phyloP scores from a whole-genome alignment of 1,140 invertebrate genomes.

The Zaprionus davidi region DNA sequence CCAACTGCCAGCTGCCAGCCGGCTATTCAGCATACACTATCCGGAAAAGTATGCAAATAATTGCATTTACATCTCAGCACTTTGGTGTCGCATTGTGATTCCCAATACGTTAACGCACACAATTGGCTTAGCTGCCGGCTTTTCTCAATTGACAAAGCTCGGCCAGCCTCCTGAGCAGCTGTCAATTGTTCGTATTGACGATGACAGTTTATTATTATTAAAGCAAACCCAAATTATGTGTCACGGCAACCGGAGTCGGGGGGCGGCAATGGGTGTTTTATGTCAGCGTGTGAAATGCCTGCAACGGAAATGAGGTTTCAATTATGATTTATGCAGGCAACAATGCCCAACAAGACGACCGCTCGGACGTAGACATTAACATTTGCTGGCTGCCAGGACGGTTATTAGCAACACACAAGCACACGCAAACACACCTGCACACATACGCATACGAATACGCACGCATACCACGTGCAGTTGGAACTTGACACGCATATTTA shows the following conservation, averaged over 20 bases:
- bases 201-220: conserved; percentile 79
- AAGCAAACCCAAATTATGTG: conserved; percentile 73
- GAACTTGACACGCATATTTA: conserved; percentile 81
- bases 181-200: conserved; percentile 56
- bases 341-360: conserved; percentile 31
- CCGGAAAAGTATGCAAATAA: conserved; percentile 41
- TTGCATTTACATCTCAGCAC: conserved; percentile 26
- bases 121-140: conserved; percentile 3
- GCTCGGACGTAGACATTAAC: conserved; percentile 63
- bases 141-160: conserved; percentile 12
- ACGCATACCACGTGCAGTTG: conserved; percentile 31
- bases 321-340: conserved; percentile 72
- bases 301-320: conserved; percentile 80
- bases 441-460: conserved; percentile 5
- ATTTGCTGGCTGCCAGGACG: conserved; percentile 46
- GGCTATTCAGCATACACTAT: not conserved
- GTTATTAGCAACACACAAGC: conserved; percentile 35
- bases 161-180: conserved; percentile 15
- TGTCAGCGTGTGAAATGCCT: conserved; percentile 67
- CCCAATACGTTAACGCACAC: conserved; percentile 19
- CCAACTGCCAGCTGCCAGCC: not conserved
- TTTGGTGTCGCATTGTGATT: conserved; percentile 31
- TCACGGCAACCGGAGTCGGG: conserved; percentile 19
- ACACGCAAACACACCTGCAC: conserved; percentile 3
- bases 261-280: not conserved